Evolutionary conservation across 2,113 vertebrate species (phyloP).

Genomic region (Zapornia atra): DNA sequence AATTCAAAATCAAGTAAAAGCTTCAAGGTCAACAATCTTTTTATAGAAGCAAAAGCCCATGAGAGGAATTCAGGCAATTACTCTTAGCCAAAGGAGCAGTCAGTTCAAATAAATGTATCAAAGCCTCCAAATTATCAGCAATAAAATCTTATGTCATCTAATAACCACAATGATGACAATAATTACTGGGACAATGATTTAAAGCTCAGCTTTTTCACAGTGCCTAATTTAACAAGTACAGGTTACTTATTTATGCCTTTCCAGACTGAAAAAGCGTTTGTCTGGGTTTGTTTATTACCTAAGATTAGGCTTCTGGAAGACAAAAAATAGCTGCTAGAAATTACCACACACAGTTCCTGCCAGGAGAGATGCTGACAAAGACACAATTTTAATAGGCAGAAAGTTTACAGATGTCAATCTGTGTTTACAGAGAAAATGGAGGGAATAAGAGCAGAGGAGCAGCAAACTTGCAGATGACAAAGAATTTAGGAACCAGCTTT

Average conservation of each 20-base stretch:
- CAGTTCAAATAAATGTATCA: slow-evolving; percentile 55
- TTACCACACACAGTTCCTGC: neutral
- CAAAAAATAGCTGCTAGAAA: neutral
- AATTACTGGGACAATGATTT: slow-evolving; percentile 30
- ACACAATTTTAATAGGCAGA: neutral
- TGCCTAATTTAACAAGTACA: slow-evolving; percentile 19
- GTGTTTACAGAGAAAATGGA: neutral
- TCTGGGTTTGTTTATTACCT: neutral
- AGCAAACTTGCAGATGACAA: neutral
- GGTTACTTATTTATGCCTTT: slow-evolving; percentile 17
- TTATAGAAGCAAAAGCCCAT: slow-evolving; percentile 45
- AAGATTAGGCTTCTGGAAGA: neutral
- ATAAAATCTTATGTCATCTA: slow-evolving; percentile 64
- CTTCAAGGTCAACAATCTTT: slow-evolving; percentile 56
- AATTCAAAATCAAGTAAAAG: slow-evolving; percentile 45
- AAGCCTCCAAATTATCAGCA: slow-evolving; percentile 56
- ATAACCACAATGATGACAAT: neutral
- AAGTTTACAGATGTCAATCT: neutral
- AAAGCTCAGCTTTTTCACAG: neutral
- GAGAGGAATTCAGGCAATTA: slow-evolving; percentile 61
- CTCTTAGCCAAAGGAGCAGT: slow-evolving; percentile 38
- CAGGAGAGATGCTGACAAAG: neutral
- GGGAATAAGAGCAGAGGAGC: neutral
- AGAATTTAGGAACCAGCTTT: neutral
- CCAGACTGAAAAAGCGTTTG: neutral